Evolutionary conservation across 2,888 invertebrate species (phyloP), one percentile per base, ranked within the genome.

Genomic region (Nesidiocoris tenuis): DNA sequence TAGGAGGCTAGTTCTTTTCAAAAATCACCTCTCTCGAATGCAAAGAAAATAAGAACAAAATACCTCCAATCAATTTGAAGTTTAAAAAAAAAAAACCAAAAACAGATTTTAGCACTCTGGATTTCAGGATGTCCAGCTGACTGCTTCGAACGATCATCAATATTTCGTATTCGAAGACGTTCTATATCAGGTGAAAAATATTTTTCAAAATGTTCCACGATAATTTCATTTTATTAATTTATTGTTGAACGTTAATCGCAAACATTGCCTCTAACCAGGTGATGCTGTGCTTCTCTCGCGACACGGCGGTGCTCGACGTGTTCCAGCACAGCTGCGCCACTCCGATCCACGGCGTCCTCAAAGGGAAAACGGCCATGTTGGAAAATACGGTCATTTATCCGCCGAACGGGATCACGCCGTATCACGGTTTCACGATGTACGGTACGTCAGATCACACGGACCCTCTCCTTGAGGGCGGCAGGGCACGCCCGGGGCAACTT

Each of bases 101-200:
- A n/a, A n/a, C n/a, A n/a, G n/a, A n/a, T n/a, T n/a, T n/a, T n/a
- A n/a, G n/a, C n/a, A n/a, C n/a, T n/a, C n/a, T n/a, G n/a, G n/a
- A 59, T 80, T 82, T 24, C 79, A 89, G 88, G 98, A 98, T 83
- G 94, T 98, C 7, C 96, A 96, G 84, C 84, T 97, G 77, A 98
- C 97, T 0, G 96, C 97, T 0, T 95, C 96, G 9, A 98, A 98
- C 83, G 97, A 98, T 83, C 97, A 98, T 84, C 97, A 97, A 83
- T 97, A 97, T 83, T 98, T 98, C 83, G 96, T 98, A 0, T 98
- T 96, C 83, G 97, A 98, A 86, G 98, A 98, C 84, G 90, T 96
- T 74, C 85, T 98, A 0, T 96, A 96, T 83, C 96, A 97, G 87
- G 92, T 93, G 82, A 79, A 54, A 7, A 54, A 54, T 54, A 54